Conservation (phyloP, 2,113 vertebrate species). For the Sarotherodon lohbergeri region DNA sequence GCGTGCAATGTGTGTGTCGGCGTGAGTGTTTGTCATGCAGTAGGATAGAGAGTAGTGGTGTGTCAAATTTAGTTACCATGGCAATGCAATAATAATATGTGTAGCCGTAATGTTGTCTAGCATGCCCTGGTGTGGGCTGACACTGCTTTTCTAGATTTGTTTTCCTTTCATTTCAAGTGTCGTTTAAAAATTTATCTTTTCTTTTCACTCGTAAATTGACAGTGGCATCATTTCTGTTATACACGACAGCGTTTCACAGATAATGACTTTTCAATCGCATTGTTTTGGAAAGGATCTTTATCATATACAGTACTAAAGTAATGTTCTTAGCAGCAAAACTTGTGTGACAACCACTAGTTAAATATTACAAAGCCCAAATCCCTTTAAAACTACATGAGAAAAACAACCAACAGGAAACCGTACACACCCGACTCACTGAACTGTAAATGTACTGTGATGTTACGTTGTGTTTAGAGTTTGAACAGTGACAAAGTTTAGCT, state of each 20-base stretch:
- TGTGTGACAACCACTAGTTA: background rate
- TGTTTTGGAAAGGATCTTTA: background rate
- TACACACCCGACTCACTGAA: background rate
- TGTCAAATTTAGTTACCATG: constrained; percentile 11
- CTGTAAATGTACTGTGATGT: rapidly evolving
- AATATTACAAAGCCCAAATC: background rate
- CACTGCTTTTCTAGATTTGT: background rate
- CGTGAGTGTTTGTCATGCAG: background rate
- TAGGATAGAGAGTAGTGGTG: background rate
- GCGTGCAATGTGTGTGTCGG: background rate
- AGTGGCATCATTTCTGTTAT: background rate
- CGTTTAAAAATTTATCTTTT: background rate
- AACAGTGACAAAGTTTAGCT: background rate
- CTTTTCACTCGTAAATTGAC: background rate
- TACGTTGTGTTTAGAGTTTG: rapidly evolving
- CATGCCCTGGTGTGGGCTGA: background rate
- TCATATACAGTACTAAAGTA: background rate
- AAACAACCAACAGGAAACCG: background rate
- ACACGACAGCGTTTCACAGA: background rate
- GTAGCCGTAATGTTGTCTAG: background rate
- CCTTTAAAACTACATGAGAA: background rate
- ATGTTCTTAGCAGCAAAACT: background rate
- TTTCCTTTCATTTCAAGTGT: background rate
- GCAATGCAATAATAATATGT: background rate
- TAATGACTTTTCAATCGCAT: background rate